Percentiles rank a stretch among this genome's conserved stretches.
Evolutionary conservation across 1,140 invertebrate genomes (phyloP).

Genomic region (Orussus abietinus): DNA sequence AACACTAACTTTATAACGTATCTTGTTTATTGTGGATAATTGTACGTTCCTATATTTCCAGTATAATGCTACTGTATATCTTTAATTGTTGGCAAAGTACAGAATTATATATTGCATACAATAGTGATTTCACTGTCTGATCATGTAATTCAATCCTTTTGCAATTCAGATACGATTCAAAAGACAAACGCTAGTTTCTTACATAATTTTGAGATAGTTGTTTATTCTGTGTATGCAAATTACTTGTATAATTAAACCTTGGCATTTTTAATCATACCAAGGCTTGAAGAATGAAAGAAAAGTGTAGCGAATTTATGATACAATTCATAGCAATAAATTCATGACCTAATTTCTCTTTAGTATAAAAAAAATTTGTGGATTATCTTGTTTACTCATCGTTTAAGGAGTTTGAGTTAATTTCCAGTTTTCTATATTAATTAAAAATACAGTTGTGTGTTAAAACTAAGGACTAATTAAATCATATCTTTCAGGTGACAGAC

Average conservation of each 20-base stretch:
- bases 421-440: constrained; percentile 4
- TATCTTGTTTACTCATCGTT: background rate
- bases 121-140: no score
- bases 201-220: no score
- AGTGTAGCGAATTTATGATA: no score
- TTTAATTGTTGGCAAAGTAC: no score
- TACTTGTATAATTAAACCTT: no score
- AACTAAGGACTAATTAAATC: constrained; percentile 1
- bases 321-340: background rate
- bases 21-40: background rate
- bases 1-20: background rate
- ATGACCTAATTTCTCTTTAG: background rate
- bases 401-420: background rate
- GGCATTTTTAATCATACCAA: no score
- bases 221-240: no score
- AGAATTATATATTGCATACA: no score
- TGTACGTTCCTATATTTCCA: background rate
- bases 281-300: no score
- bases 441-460: background rate
- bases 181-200: no score
- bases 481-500: constrained; percentile 28
- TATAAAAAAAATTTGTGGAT: background rate
- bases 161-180: no score
- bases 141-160: no score
- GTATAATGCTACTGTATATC: background rate